A percentile compares a stretch with the other conserved stretches of the same genome.
phyloP scores from a whole-genome alignment of 2,797 vertebrate genomes.

The Rhadinocentrus ornatus region DNA sequence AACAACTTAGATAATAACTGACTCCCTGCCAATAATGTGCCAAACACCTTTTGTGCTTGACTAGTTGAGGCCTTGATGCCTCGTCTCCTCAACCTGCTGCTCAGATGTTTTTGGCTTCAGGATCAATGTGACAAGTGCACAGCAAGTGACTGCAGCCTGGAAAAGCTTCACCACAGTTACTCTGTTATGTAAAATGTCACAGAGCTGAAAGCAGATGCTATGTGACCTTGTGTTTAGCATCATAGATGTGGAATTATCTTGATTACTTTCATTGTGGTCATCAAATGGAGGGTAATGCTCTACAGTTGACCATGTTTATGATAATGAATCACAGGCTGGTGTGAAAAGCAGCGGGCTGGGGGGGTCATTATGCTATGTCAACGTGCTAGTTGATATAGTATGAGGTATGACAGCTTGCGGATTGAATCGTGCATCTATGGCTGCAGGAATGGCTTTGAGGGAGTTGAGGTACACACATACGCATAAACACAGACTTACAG shows the following conservation, averaged over 20 bases:
- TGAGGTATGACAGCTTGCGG: slow-evolving; percentile 58
- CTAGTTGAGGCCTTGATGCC: slow-evolving; percentile 14
- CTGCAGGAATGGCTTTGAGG: slow-evolving; percentile 47
- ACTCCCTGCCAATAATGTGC: slow-evolving; percentile 21
- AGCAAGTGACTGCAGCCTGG: neutral
- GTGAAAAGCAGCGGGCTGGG: slow-evolving; percentile 31
- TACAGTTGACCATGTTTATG: slow-evolving; percentile 20
- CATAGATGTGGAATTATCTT: neutral
- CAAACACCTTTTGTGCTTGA: slow-evolving; percentile 28
- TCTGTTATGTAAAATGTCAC: slow-evolving; percentile 13
- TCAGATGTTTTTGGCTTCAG: neutral
- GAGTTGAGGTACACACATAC: slow-evolving; percentile 6
- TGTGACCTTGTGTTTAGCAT: neutral
- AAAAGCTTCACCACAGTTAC: slow-evolving; percentile 2
- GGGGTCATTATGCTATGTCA: slow-evolving; percentile 17
- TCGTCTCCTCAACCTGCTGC: slow-evolving; percentile 3
- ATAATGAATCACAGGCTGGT: slow-evolving; percentile 26
- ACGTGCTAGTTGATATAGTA: slow-evolving; percentile 37
- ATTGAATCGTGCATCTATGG: slow-evolving; percentile 53
- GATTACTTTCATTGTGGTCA: neutral
- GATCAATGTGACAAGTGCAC: neutral
- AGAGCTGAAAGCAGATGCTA: slow-evolving; percentile 1
- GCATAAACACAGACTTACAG: slow-evolving; percentile 10
- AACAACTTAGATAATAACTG: slow-evolving; percentile 1
- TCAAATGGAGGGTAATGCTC: slow-evolving; percentile 18